phyloP scores from a whole-genome alignment of 2,113 vertebrate species.

The Vidua macroura region DNA sequence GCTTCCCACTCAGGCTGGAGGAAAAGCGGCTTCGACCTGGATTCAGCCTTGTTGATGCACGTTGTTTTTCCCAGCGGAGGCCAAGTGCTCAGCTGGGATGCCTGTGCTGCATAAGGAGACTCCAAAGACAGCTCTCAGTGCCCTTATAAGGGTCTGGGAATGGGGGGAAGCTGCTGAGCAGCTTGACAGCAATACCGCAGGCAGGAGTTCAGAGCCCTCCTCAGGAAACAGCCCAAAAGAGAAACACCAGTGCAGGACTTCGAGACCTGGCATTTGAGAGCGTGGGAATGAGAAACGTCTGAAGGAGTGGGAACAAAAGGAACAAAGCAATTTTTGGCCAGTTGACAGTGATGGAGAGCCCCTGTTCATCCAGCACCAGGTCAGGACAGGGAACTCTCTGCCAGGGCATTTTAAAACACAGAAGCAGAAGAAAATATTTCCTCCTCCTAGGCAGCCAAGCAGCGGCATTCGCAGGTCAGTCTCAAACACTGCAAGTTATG shows the following conservation, averaged over 20 bases:
- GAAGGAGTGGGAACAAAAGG: conserved; percentile 25
- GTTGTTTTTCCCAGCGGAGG: not conserved
- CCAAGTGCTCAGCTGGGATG: not conserved
- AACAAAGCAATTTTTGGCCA: conserved; percentile 25
- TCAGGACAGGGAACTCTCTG: conserved; percentile 18
- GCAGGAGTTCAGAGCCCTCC: conserved; percentile 35
- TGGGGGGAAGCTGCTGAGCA: not conserved
- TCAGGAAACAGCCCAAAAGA: not conserved
- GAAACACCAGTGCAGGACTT: conserved; percentile 21
- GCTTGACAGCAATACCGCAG: not conserved
- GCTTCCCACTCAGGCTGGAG: not conserved
- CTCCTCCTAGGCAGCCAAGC: not conserved
- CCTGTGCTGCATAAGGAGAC: not conserved
- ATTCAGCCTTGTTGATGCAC: not conserved
- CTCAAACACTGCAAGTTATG: not conserved
- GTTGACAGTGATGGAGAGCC: not conserved
- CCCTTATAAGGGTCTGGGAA: conserved; percentile 52
- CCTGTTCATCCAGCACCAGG: conserved; percentile 21
- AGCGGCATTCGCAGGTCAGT: conserved; percentile 33
- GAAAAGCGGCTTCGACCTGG: not conserved
- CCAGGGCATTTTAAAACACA: conserved; percentile 38
- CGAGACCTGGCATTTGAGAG: conserved; percentile 40
- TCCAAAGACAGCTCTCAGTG: conserved; percentile 1
- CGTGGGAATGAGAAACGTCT: conserved; percentile 50
- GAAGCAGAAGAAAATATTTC: conserved; percentile 20